phyloP scores from a whole-genome alignment of 2,888 invertebrate genomes.

The Merodon equestris region DNA sequence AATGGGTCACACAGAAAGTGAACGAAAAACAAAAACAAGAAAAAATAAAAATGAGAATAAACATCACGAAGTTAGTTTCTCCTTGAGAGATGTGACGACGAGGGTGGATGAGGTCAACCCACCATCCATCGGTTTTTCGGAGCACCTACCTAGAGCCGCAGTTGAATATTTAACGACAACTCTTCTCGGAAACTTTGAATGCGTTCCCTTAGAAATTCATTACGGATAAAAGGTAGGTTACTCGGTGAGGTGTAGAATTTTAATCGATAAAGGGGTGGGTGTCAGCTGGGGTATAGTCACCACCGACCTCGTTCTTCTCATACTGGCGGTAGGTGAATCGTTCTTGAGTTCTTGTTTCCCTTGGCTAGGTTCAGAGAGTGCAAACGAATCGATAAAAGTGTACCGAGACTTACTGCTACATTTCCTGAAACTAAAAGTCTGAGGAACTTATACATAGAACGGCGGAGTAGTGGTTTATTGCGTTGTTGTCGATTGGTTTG shows the following conservation, averaged over 20 bases:
- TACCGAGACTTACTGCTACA: constrained; percentile 17
- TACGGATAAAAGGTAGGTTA: constrained; percentile 13
- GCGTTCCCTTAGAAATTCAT: constrained; percentile 36
- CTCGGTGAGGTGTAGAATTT: constrained; percentile 31
- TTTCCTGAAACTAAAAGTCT: no score
- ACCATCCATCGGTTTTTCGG: background rate
- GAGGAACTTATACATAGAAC: no score
- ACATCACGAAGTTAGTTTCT: no score
- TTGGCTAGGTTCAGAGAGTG: no score
- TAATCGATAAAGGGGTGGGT: constrained; percentile 55
- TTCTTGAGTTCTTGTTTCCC: no score
- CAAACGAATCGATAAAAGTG: constrained; percentile 44
- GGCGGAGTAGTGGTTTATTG: no score
- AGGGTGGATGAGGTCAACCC: background rate
- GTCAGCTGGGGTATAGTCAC: no score
- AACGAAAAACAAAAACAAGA: no score
- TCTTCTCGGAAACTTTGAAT: constrained; percentile 5
- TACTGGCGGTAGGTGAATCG: background rate
- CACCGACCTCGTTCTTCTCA: background rate
- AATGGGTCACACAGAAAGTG: constrained; percentile 24
- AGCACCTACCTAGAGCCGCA: background rate
- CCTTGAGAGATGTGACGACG: constrained; percentile 20
- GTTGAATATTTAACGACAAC: constrained; percentile 33
- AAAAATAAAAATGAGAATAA: no score
- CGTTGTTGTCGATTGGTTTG: no score